These are phyloP conservation scores for Caradrina clavipalpis DNA, from an alignment of 2,888 invertebrate genomes.

Conservation along the genomic window DNA sequence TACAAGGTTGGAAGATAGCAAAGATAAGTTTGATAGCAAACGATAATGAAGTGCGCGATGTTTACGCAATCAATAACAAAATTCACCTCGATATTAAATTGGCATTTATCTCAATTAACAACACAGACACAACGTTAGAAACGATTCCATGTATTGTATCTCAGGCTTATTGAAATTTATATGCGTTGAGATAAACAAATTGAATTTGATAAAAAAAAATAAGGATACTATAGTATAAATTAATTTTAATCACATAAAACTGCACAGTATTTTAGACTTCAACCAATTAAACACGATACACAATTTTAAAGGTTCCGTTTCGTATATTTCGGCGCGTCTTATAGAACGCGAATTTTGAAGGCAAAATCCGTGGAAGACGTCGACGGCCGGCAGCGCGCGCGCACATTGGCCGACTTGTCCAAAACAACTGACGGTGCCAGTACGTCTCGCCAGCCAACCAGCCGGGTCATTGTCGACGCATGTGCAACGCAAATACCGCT, in stretches of 20 bases:
- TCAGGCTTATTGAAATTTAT: conserved; percentile 47
- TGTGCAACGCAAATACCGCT: conserved; percentile 60
- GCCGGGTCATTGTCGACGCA: conserved; percentile 80
- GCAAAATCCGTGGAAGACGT: conserved; percentile 54
- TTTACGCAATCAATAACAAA: conserved; percentile 67
- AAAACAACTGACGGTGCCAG: conserved; percentile 88
- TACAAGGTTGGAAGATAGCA: conserved; percentile 78
- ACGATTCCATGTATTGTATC: conserved; percentile 68
- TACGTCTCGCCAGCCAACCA: conserved; percentile 80
- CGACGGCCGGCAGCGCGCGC: conserved; percentile 74
- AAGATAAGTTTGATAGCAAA: conserved; percentile 77
- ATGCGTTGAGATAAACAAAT: conserved; percentile 43
- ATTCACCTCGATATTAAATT: conserved; percentile 64
- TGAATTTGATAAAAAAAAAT: conserved; percentile 28
- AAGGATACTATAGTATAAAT: conserved; percentile 21
- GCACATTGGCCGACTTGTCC: conserved; percentile 77
- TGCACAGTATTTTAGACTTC: conserved; percentile 37
- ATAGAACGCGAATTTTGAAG: conserved; percentile 59
- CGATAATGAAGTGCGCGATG: conserved; percentile 68
- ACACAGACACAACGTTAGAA: conserved; percentile 56
- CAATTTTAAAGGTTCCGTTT: conserved; percentile 28
- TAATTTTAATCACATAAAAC: conserved; percentile 39
- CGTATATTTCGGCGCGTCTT: conserved; percentile 55
- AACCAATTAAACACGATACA: conserved; percentile 55
- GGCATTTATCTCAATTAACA: conserved; percentile 68